Evolutionary conservation across 2,797 vertebrate species (phyloP).

Genomic region (Gila robusta): DNA sequence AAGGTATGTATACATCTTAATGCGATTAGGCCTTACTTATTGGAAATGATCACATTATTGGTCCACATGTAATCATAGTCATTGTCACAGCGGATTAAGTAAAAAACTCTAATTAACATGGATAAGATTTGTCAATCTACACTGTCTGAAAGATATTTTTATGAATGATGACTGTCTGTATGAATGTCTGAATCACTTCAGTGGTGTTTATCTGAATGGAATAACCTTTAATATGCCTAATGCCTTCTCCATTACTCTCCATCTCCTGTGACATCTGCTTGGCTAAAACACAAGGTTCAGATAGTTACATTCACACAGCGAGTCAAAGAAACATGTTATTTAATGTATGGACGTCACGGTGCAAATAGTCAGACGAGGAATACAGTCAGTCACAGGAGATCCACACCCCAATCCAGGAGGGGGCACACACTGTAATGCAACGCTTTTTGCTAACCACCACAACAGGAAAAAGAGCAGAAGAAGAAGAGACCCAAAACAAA

Average conservation of each 20-base stretch:
- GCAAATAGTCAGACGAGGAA: too few relatives aligned
- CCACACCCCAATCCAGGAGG: too few relatives aligned
- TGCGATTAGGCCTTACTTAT: not conserved
- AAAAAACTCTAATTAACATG: not conserved
- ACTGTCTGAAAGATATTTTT: constrained; percentile 12
- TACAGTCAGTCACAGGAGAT: too few relatives aligned
- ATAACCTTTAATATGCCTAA: constrained; percentile 2
- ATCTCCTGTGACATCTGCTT: not conserved
- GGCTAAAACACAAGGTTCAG: not conserved
- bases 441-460: too few relatives aligned
- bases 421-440: too few relatives aligned
- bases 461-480: too few relatives aligned
- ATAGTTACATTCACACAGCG: not conserved
- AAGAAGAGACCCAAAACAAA: too few relatives aligned
- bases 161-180: not conserved
- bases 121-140: not conserved
- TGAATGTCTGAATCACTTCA: constrained; percentile 9
- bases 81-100: not conserved
- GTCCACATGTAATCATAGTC: not conserved
- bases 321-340: not conserved
- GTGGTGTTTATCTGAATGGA: constrained; percentile 6
- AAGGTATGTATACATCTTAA: not conserved
- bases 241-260: constrained; percentile 11
- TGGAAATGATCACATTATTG: not conserved
- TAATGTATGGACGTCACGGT: not conserved